phyloP scores from a whole-genome alignment of 1,140 invertebrate genomes.

The Drosophila bocki region DNA sequence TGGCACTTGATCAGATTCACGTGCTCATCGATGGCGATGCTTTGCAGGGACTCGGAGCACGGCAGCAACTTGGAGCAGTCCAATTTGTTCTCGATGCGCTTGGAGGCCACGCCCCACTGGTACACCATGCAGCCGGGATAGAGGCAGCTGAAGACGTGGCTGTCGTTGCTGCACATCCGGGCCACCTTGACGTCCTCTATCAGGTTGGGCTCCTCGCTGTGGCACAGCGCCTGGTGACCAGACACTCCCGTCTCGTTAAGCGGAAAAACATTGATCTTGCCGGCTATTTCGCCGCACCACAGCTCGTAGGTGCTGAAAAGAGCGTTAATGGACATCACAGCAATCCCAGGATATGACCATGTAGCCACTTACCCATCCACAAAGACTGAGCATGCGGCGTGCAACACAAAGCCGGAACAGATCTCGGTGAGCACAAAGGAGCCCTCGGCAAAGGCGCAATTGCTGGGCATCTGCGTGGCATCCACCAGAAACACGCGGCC shows the following conservation, averaged over 20 bases:
- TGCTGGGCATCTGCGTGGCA: constrained; percentile 87
- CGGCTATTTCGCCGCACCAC: constrained; percentile 92
- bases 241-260: constrained; percentile 87
- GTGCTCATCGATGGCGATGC: constrained; percentile 95
- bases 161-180: constrained; percentile 87
- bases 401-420: constrained; percentile 88
- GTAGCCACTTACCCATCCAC: constrained; percentile 83
- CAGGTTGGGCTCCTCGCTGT: constrained; percentile 79
- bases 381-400: constrained; percentile 87
- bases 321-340: neutral
- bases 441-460: constrained; percentile 88
- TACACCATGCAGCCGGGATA: constrained; percentile 92
- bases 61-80: constrained; percentile 97
- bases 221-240: constrained; percentile 85
- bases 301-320: constrained; percentile 87
- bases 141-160: constrained; percentile 92
- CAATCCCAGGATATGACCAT: neutral
- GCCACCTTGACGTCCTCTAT: constrained; percentile 87
- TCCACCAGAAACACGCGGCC: constrained; percentile 91
- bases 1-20: constrained; percentile 92
- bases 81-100: constrained; percentile 91
- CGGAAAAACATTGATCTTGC: constrained; percentile 90
- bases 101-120: constrained; percentile 91
- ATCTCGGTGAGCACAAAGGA: constrained; percentile 92
- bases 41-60: constrained; percentile 95